These are phyloP conservation scores for Catharus fuscescens DNA, from an alignment of 2,113 vertebrate species.

Conservation along the genomic window DNA sequence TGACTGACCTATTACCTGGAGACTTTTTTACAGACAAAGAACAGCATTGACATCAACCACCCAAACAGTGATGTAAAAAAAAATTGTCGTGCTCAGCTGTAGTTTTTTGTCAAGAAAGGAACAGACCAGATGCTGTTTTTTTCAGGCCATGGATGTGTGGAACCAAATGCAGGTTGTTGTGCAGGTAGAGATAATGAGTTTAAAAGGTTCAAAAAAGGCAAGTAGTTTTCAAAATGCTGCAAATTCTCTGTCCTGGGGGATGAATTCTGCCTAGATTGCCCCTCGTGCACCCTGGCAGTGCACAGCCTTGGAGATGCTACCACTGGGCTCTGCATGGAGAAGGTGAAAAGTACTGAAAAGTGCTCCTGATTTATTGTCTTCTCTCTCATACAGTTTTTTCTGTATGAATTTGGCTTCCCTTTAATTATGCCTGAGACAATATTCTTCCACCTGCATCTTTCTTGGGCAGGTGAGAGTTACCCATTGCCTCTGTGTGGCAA, in stretches of 20 bases:
- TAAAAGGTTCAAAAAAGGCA: not conserved
- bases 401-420: not conserved
- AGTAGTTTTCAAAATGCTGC: not conserved
- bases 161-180: not conserved
- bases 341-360: not conserved
- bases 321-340: not conserved
- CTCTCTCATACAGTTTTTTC: not conserved
- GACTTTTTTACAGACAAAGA: not conserved
- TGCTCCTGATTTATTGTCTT: accelerated
- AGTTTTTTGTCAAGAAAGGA: not conserved
- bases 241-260: not conserved
- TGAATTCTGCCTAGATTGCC: not conserved
- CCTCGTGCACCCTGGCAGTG: accelerated
- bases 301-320: accelerated
- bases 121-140: not conserved
- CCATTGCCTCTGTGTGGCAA: accelerated
- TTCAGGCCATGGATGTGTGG: not conserved
- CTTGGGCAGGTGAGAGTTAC: not conserved
- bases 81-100: not conserved
- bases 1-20: constrained; percentile 2
- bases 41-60: not conserved
- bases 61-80: not conserved
- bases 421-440: not conserved
- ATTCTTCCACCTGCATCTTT: not conserved
- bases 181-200: not conserved